These are phyloP conservation scores for Hylaeus volcanicus DNA, from an alignment of 1,140 invertebrate genomes.

Conservation along the genomic window DNA sequence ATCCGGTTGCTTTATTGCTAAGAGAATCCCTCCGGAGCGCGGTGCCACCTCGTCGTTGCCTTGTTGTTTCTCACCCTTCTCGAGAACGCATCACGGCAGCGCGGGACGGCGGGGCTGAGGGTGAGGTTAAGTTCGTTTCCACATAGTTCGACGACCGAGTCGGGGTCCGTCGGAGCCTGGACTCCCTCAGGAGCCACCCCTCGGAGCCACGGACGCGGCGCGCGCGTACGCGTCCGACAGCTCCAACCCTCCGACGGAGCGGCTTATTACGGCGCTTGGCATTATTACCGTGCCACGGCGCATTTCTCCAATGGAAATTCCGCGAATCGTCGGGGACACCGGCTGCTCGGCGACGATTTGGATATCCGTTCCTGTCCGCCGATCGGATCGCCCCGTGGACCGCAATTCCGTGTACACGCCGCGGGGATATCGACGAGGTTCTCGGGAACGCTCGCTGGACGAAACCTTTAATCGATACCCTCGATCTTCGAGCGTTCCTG, in stretches of 20 bases:
- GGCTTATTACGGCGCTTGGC: conserved; percentile 61
- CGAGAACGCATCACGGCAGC: conserved; percentile 44
- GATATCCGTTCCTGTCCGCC: conserved; percentile 36
- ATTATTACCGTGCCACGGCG: conserved; percentile 60
- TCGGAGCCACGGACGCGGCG: conserved; percentile 27
- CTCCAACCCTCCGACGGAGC: not conserved
- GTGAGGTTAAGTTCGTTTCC: conserved; percentile 63
- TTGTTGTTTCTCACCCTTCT: conserved; percentile 30
- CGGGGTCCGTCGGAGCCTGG: conserved; percentile 28
- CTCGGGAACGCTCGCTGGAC: not conserved
- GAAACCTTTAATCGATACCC: conserved; percentile 36
- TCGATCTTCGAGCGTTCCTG: conserved; percentile 6
- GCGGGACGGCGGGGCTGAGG: not conserved
- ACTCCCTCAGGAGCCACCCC: conserved; percentile 41
- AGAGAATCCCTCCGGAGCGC: conserved; percentile 54
- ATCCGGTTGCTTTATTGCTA: conserved; percentile 64
- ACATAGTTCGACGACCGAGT: conserved; percentile 60
- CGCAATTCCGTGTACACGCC: conserved; percentile 40
- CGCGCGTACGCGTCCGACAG: not conserved
- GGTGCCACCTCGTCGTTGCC: conserved; percentile 33
- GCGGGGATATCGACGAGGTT: conserved; percentile 25
- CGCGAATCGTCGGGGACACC: conserved; percentile 58
- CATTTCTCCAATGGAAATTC: conserved; percentile 63
- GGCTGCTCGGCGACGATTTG: conserved; percentile 29
- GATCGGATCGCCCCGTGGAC: conserved; percentile 32